Conservation (phyloP, 2,888 invertebrate species). For the Hofmannophila pseudospretella region DNA sequence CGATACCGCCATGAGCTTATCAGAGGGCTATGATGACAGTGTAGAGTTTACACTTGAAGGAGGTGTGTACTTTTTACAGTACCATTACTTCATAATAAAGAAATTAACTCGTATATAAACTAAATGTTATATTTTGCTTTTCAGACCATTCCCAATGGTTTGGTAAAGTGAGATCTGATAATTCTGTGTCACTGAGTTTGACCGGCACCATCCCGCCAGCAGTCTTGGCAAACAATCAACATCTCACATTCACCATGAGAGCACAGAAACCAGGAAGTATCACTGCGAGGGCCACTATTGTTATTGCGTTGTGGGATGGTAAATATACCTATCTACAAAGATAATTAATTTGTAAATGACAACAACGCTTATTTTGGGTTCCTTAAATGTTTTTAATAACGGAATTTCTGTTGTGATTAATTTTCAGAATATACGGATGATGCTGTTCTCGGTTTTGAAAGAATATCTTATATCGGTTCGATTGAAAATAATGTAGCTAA, state of each 20-base stretch:
- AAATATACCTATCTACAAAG: background rate
- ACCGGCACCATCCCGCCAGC: slow-evolving; percentile 18
- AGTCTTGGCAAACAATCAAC: slow-evolving; percentile 19
- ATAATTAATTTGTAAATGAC: too few species aligned
- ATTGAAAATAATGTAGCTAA: slow-evolving; percentile 11
- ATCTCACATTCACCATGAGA: slow-evolving; percentile 21
- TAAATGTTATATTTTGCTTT: too few species aligned
- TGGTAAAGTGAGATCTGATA: slow-evolving; percentile 9
- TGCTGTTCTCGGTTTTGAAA: slow-evolving; percentile 19
- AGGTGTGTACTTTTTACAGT: slow-evolving; percentile 22
- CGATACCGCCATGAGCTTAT: slow-evolving; percentile 14
- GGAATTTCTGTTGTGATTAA: background rate
- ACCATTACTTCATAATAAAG: too few species aligned
- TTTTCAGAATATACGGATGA: slow-evolving; percentile 14
- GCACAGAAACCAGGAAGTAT: slow-evolving; percentile 19
- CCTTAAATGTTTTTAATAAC: too few species aligned
- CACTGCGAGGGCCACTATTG: slow-evolving; percentile 19
- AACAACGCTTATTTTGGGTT: too few species aligned
- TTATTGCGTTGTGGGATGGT: slow-evolving; percentile 20
- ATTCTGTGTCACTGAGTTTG: slow-evolving; percentile 14
- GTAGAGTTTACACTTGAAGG: slow-evolving; percentile 25
- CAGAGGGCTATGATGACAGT: slow-evolving; percentile 20
- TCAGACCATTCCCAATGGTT: slow-evolving; percentile 24
- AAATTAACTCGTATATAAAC: too few species aligned
- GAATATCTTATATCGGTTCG: slow-evolving; percentile 17